A percentile compares a stretch with the other conserved stretches of the same genome.
phyloP scores from a whole-genome alignment of 1,140 invertebrate genomes.

The Drosophila virilis region DNA sequence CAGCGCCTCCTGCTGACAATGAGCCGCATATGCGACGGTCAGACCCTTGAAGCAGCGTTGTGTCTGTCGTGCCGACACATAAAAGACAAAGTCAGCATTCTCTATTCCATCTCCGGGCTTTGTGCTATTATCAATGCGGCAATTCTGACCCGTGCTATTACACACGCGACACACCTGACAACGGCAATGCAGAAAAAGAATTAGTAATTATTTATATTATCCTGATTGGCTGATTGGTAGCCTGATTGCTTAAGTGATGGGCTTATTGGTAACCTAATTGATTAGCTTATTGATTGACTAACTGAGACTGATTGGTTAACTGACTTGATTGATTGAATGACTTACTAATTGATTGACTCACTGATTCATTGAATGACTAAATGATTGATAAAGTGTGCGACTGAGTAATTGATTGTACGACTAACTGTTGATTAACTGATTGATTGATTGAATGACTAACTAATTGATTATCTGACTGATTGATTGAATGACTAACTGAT shows the following conservation, averaged over 20 bases:
- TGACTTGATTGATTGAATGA: not conserved
- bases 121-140: slow-evolving; percentile 85
- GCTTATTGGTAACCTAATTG: not conserved
- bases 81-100: slow-evolving; percentile 97
- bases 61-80: slow-evolving; percentile 97
- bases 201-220: not conserved
- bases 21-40: slow-evolving; percentile 98
- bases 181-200: not conserved
- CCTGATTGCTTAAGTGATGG: not conserved
- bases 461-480: too few relatives aligned
- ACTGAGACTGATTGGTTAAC: not conserved
- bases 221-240: not conserved
- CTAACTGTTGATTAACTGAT: too few relatives aligned
- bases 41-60: slow-evolving; percentile 94
- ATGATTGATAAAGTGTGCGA: not conserved
- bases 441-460: too few relatives aligned
- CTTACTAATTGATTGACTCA: not conserved
- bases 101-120: slow-evolving; percentile 89
- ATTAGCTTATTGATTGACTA: not conserved
- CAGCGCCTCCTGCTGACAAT: slow-evolving; percentile 98
- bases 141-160: slow-evolving; percentile 93
- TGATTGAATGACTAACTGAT: too few relatives aligned
- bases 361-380: not conserved
- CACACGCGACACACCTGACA: slow-evolving; percentile 93
- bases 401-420: not conserved